A percentile compares a stretch with the other conserved stretches of the same genome.
These are phyloP conservation scores for Chaetodon trifascialis DNA, from an alignment of 2,113 vertebrate genomes.

Conservation along the genomic window DNA sequence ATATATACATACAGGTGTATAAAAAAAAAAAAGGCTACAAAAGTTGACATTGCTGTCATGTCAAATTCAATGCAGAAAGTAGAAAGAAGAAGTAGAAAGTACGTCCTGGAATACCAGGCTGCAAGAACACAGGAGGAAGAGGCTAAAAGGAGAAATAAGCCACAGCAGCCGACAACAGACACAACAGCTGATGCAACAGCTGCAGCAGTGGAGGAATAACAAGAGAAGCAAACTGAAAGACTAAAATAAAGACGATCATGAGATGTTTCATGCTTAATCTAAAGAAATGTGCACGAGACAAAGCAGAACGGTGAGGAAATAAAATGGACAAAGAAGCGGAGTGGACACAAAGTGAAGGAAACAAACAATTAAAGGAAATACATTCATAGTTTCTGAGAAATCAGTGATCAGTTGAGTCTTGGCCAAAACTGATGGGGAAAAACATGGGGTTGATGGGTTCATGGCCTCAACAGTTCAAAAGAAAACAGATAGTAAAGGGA, in stretches of 20 bases:
- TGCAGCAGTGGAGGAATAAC: neutral
- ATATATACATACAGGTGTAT: neutral
- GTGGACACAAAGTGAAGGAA: conserved; percentile 11
- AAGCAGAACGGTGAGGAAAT: neutral
- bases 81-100: too few species aligned
- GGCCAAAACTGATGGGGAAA: neutral
- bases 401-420: neutral
- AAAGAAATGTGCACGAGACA: neutral
- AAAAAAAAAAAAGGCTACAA: neutral
- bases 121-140: neutral
- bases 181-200: too few species aligned
- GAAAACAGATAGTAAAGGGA: neutral
- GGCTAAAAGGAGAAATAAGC: neutral
- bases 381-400: neutral
- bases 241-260: neutral
- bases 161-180: neutral
- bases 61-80: too few species aligned
- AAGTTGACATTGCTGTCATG: neutral
- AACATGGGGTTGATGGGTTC: neutral
- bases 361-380: too few species aligned
- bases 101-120: too few species aligned
- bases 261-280: neutral
- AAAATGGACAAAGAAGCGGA: neutral
- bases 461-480: neutral
- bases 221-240: neutral